These are phyloP conservation scores for Sebastes schlegelii DNA, from an alignment of 2,113 vertebrate genomes.

Conservation along the genomic window DNA sequence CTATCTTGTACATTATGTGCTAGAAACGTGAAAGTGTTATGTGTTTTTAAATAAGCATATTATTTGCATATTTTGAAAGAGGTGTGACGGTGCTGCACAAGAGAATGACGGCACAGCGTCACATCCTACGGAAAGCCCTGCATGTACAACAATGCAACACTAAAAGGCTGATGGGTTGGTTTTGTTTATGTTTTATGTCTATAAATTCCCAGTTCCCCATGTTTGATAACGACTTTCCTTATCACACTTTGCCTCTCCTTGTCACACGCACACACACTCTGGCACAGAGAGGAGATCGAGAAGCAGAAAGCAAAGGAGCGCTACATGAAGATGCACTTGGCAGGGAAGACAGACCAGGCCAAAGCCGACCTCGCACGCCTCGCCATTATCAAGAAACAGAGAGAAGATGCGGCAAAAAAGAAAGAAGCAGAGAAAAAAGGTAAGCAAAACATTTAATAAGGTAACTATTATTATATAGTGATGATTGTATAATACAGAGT, in stretches of 20 bases:
- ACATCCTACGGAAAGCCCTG: too few relatives aligned
- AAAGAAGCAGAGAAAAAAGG: conserved; percentile 97
- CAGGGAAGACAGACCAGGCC: conserved; percentile 97
- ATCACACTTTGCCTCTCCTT: background rate
- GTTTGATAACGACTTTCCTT: conserved; percentile 2
- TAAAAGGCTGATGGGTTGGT: background rate
- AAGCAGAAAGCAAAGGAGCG: conserved; percentile 97
- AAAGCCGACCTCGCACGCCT: conserved; percentile 97
- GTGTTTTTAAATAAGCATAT: background rate
- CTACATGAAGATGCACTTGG: conserved; percentile 99
- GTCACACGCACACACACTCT: background rate
- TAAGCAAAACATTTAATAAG: conserved; percentile 51
- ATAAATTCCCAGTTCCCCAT: background rate
- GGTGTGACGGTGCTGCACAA: background rate
- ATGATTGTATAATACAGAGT: too few relatives aligned
- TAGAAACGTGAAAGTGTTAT: background rate
- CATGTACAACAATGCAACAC: background rate
- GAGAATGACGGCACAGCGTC: background rate
- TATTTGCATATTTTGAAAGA: background rate
- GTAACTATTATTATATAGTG: background rate
- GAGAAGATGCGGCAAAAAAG: conserved; percentile 95
- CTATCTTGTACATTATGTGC: background rate
- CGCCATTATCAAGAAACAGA: conserved; percentile 96
- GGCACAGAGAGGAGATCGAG: conserved; percentile 95
- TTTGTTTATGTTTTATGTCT: background rate